These are phyloP conservation scores for Athene noctua DNA, from an alignment of 2,113 vertebrate species.

Conservation along the genomic window DNA sequence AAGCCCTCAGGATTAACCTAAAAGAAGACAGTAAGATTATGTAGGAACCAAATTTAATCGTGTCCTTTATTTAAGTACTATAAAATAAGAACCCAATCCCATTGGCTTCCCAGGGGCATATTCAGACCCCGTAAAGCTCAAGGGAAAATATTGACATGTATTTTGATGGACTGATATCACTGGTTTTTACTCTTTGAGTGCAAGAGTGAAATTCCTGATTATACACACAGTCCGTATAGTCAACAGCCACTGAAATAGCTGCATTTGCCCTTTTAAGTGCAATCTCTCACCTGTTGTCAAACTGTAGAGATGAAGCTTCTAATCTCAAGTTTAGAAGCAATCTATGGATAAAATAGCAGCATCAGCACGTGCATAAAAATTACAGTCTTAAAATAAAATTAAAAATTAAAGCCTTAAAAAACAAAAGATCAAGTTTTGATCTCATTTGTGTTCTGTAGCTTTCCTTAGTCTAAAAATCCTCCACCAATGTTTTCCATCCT, in stretches of 20 bases:
- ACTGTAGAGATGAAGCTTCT: slow-evolving; percentile 28
- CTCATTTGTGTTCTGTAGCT: not conserved
- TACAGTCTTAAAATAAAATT: not conserved
- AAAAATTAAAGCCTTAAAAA: not conserved
- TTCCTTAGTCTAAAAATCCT: not conserved
- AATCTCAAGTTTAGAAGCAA: slow-evolving; percentile 13
- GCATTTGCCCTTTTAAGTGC: not conserved
- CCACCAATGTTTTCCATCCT: not conserved
- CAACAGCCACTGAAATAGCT: not conserved
- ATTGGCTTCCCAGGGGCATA: not conserved
- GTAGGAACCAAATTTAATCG: not conserved
- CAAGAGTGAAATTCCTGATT: not conserved
- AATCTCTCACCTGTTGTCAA: not conserved
- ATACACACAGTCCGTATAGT: not conserved
- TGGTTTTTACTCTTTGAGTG: not conserved
- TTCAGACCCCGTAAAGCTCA: not conserved
- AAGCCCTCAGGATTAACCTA: not conserved
- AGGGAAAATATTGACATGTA: not conserved
- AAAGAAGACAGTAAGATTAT: not conserved
- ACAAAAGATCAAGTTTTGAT: not conserved
- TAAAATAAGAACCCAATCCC: not conserved
- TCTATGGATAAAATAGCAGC: slow-evolving; percentile 36
- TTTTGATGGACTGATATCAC: not conserved
- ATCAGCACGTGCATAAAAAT: not conserved
- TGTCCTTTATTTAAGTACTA: not conserved